Percentiles rank a stretch among this genome's conserved stretches.
phyloP scores from a whole-genome alignment of 2,797 vertebrate species.

The Remorina albescens region DNA sequence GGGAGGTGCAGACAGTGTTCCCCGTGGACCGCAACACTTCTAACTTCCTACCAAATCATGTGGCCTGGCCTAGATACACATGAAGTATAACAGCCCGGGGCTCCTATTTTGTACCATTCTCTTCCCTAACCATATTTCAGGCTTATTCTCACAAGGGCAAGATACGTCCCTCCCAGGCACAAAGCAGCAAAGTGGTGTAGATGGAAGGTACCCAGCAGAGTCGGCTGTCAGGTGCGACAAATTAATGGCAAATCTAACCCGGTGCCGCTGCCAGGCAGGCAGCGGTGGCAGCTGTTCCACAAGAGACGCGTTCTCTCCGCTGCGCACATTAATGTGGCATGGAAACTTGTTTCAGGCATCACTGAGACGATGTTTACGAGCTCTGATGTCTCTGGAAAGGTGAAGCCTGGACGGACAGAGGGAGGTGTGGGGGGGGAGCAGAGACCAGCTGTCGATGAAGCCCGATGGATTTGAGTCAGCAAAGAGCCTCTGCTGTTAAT shows the following conservation, averaged over 20 bases:
- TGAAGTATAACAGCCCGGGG: constrained; percentile 64
- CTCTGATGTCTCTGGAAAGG: constrained; percentile 74
- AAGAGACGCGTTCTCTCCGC: constrained; percentile 60
- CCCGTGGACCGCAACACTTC: constrained; percentile 34
- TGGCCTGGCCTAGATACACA: constrained; percentile 73
- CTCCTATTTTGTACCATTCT: constrained; percentile 70
- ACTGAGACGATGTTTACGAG: constrained; percentile 72
- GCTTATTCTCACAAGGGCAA: constrained; percentile 76
- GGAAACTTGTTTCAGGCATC: constrained; percentile 75
- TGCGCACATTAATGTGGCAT: constrained; percentile 70
- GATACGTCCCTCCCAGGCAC: constrained; percentile 72
- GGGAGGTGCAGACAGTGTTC: constrained; percentile 17
- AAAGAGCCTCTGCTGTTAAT: constrained; percentile 66
- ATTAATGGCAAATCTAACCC: constrained; percentile 77
- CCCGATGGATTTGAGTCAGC: constrained; percentile 81
- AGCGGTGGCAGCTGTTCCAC: constrained; percentile 73
- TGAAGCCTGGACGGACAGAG: constrained; percentile 72
- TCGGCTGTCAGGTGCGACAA: constrained; percentile 79
- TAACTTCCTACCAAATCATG: constrained; percentile 56
- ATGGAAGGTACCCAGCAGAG: constrained; percentile 71
- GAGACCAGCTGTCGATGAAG: constrained; percentile 79
- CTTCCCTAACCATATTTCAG: constrained; percentile 76
- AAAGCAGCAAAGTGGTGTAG: constrained; percentile 71
- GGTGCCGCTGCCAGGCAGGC: constrained; percentile 67
- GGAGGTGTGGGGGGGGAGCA: too few relatives aligned